Conservation (phyloP, 2,797 vertebrate species). For the Menidia menidia region DNA sequence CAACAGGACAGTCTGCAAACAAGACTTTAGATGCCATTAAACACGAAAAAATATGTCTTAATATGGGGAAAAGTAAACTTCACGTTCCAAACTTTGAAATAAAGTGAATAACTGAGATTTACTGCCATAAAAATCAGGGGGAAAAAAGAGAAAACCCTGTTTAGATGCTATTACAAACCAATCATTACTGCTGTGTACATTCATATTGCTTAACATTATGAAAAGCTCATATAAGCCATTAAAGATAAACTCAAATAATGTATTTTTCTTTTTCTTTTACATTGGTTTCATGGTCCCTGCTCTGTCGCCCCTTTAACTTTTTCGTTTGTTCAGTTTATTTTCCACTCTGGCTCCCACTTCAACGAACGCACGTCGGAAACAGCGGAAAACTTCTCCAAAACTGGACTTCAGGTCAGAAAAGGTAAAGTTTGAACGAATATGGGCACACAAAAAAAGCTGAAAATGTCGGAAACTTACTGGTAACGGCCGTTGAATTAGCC, state of each 20-base stretch:
- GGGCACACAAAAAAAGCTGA: background rate
- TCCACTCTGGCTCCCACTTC: background rate
- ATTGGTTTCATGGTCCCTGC: background rate
- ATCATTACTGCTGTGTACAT: background rate
- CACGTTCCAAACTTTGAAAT: background rate
- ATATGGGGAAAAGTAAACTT: background rate
- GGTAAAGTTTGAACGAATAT: background rate
- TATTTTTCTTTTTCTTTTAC: background rate
- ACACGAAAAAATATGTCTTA: background rate
- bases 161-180: background rate
- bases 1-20: background rate
- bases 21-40: background rate
- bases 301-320: background rate
- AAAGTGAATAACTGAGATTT: background rate
- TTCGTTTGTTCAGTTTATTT: background rate
- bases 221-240: background rate
- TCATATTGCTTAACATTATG: background rate
- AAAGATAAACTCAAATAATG: background rate
- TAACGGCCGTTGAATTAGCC: slow-evolving; percentile 11
- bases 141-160: background rate
- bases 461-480: slow-evolving; percentile 54
- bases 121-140: background rate
- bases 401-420: background rate
- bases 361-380: background rate
- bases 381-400: background rate